Evolutionary conservation across 1,140 invertebrate species (phyloP).

Genomic region (Drosophila azteca): DNA sequence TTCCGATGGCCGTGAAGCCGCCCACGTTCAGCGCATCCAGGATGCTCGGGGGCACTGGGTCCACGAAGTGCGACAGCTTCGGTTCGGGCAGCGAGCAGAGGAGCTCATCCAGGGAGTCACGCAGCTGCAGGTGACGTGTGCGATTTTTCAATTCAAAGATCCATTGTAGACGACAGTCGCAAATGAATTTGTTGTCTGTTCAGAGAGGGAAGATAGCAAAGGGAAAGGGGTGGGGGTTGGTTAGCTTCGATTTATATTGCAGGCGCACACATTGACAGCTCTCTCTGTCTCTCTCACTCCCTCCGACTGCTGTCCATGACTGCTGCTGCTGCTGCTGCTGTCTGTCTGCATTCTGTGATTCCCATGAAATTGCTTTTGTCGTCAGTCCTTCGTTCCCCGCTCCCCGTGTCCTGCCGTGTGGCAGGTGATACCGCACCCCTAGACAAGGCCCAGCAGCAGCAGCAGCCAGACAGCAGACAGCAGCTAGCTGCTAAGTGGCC

Average conservation of each 20-base stretch:
- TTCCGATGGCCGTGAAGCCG: conserved; percentile 73
- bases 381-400: conserved; percentile 26
- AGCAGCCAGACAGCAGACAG: too few relatives aligned
- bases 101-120: conserved; percentile 87
- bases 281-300: neutral
- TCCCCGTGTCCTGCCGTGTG: conserved; percentile 1
- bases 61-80: conserved; percentile 72
- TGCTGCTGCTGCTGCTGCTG: neutral
- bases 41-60: conserved; percentile 71
- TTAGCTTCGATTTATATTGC: conserved; percentile 37
- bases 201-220: conserved; percentile 76
- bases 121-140: conserved; percentile 88
- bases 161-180: conserved; percentile 91
- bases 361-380: conserved; percentile 76
- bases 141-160: conserved; percentile 89
- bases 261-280: conserved; percentile 37
- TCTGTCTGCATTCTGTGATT: conserved; percentile 23
- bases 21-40: conserved; percentile 72
- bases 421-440: conserved; percentile 23
- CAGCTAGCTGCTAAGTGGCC: conserved; percentile 61
- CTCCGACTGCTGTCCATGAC: too few relatives aligned
- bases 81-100: conserved; percentile 87
- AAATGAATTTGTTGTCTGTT: conserved; percentile 90
- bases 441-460: conserved; percentile 9
- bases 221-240: conserved; percentile 7